Conservation (phyloP, 2,797 vertebrate genomes). For the Coranthus polyacanthus region DNA sequence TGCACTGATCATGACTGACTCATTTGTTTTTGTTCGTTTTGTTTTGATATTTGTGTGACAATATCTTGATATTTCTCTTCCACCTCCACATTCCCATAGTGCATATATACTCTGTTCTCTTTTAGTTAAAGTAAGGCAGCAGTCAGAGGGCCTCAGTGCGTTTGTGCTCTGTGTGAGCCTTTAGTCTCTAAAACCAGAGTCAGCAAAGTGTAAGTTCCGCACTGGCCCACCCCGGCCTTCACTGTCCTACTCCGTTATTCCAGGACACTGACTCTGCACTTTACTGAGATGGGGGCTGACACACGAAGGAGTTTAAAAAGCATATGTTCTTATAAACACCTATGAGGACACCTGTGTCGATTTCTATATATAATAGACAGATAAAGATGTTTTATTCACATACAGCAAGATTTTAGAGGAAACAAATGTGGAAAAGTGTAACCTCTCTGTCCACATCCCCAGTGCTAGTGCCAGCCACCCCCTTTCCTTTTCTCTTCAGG, state of each 20-base stretch:
- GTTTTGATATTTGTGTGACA: not conserved
- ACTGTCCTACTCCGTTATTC: constrained; percentile 63
- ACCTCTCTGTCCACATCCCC: constrained; percentile 34
- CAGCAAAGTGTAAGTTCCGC: constrained; percentile 78
- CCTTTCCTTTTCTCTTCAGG: constrained; percentile 60
- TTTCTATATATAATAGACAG: not conserved
- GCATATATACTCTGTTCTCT: constrained; percentile 11
- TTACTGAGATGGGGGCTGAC: constrained; percentile 40
- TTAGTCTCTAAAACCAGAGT: constrained; percentile 70
- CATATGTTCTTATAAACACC: constrained; percentile 2
- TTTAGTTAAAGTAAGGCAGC: constrained; percentile 28
- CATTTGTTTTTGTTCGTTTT: not conserved
- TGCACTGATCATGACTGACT: not conserved
- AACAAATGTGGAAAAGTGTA: constrained; percentile 39
- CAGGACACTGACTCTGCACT: constrained; percentile 76
- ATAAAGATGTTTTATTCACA: not conserved
- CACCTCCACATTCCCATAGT: not conserved
- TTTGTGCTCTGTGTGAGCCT: constrained; percentile 57
- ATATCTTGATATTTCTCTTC: not conserved
- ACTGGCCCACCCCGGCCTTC: constrained; percentile 56
- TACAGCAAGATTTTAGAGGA: constrained; percentile 25
- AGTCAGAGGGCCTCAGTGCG: constrained; percentile 33
- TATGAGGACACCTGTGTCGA: not conserved
- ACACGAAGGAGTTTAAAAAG: constrained; percentile 1
- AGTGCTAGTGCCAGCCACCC: constrained; percentile 19